Base-by-base conservation (phyloP, 2,888 invertebrate species). In the Caenorhabditis sp. region DNA sequence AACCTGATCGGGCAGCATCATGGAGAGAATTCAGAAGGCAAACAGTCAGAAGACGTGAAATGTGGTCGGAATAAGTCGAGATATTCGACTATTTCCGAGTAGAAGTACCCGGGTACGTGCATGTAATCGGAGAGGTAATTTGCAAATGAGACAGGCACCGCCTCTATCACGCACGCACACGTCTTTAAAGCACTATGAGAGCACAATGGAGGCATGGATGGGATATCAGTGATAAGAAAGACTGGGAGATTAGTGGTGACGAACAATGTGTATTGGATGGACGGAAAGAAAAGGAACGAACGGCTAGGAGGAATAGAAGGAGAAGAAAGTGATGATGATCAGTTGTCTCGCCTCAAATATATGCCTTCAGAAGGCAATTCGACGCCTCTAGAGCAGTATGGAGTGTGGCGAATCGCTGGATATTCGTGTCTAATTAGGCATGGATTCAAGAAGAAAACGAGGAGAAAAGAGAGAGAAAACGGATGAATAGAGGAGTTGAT, bases 81-180 rank as follows among this genome's bases (percentile, higher is more conserved):
- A 32, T 32, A 32, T 32, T 6, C 9, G 9, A 32, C 4, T 32
- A 32, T 32, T n/a, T n/a, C n/a, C n/a, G 32, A 32, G 9, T 32
- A 6, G 5, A 9, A 32, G 32, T 32, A 32, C 32, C 9, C 32
- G 32, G 32, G 32, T 32, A 32, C 32, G 50, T 60, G 22, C n/a
- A 50, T 69, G 72, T 65, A 72, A 72, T 72, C 47, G 35, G 72
- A 72, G 64, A 64, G n/a, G 65, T 58, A 50, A 72, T 58, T 72
- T 47, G 53, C 61, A 47, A 71, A 62, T 62, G 71, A 71, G 62
- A 32, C 53, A 18, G 4, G 15, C 22, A 11, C 58, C 32, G 32
- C 32, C 32, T n/a, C n/a, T 9, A 32, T 32, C 32, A 32, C 32
- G 32, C 9, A 32, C 32, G 32, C 32, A 32, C 4, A n/a, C n/a